Evolutionary conservation across 2,797 vertebrate species (phyloP), one percentile per base, ranked within the genome.

Genomic region (Botia almorhae): DNA sequence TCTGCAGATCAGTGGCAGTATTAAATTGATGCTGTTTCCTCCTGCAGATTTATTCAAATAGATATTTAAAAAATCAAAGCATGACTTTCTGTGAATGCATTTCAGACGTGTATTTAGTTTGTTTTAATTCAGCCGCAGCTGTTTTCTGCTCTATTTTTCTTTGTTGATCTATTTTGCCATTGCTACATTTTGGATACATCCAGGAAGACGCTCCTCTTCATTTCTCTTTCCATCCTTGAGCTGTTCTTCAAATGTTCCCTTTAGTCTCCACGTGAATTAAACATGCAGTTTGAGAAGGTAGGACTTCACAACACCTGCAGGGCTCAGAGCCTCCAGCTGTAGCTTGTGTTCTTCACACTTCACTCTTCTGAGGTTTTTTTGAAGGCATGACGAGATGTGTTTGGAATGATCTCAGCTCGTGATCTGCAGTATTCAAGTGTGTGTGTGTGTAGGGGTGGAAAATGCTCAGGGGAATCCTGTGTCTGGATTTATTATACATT

Each of bases 231-330:
- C 26, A 65, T 33, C 19, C 63, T 3, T 56, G 14, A 61, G 11
- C 14, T 55, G 23, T 17, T 33, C 43, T 14, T 19, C 69, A 63
- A 29, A 33, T 58, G 64, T 19, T 60, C 0, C 5, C 17, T 67
- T 76, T 55, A 76, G 13, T n/a, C 8, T 13, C 19, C 4, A 7
- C 48, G 58, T 77, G 75, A 77, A 69, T 69, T 60, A 69, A 77
- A 69, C 64, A 77, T 29, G 65, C 2, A 2, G 17, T 61, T 46
- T 23, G 67, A 69, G 29, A 78, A 50, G 76, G 65, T 29, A 60
- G 4, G 11, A n/a, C 74, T 17, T 5, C 12, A 2, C 4, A 55
- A 48, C 48, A 53, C 50, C 33, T 43, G 64, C 51, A 26, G 64
- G 3, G 10, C 33, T 43, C 1, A 53, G 55, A 56, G 48, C 29